Evolutionary conservation across 2,888 invertebrate species (phyloP).

Genomic region (Caenorhabditis afra): DNA sequence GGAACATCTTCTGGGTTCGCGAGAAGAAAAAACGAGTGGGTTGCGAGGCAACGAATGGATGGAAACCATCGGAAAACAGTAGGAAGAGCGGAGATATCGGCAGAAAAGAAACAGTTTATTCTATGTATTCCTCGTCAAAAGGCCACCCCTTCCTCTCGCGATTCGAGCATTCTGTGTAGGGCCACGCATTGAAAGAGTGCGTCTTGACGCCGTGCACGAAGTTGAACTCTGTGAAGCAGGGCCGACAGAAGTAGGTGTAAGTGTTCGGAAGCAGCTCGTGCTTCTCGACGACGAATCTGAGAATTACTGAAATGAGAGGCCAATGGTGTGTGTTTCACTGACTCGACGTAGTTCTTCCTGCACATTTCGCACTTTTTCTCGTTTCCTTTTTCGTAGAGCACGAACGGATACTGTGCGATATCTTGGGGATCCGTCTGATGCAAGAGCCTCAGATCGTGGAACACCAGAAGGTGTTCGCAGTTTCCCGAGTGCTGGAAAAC

Average conservation of each 20-base stretch:
- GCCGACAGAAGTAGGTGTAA: conserved; percentile 74
- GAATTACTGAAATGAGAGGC: conserved; percentile 18
- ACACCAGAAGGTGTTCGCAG: conserved; percentile 74
- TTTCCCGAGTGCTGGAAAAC: conserved; percentile 71
- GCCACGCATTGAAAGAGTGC: conserved; percentile 63
- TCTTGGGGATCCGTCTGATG: conserved; percentile 71
- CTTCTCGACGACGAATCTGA: conserved; percentile 75
- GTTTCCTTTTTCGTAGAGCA: conserved; percentile 67
- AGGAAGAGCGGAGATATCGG: not conserved
- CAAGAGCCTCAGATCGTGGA: conserved; percentile 76
- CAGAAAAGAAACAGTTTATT: not conserved
- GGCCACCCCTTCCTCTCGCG: conserved; percentile 17
- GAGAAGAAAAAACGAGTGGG: too few relatives aligned
- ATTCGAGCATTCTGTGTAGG: conserved; percentile 54
- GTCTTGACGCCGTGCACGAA: conserved; percentile 63
- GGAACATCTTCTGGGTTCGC: too few relatives aligned
- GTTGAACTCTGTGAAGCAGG: conserved; percentile 72
- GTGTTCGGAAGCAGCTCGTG: conserved; percentile 75
- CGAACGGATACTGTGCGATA: conserved; percentile 67
- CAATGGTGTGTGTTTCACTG: conserved; percentile 22
- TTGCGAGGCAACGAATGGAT: conserved; percentile 2
- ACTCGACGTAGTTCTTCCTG: conserved; percentile 70
- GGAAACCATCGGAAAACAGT: not conserved
- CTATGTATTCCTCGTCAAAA: not conserved
- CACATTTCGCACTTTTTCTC: conserved; percentile 71